These are phyloP conservation scores for Trissolcus brochymenae DNA, from an alignment of 2,888 invertebrate genomes.

Conservation along the genomic window DNA sequence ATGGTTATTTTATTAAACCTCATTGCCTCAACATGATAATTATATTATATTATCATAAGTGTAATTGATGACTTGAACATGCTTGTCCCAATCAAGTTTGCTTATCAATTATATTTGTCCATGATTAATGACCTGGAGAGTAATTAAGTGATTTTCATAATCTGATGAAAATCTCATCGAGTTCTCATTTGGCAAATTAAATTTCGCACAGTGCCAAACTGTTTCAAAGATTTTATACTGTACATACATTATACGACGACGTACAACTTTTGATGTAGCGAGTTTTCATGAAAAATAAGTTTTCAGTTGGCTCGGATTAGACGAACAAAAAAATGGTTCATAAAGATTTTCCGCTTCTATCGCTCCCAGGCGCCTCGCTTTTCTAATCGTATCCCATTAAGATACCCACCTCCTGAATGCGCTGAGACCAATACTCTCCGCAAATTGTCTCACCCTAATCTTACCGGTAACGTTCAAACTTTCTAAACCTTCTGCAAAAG, in stretches of 20 bases:
- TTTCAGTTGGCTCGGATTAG: constrained; percentile 43
- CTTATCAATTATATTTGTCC: constrained; percentile 4
- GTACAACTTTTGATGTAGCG: constrained; percentile 30
- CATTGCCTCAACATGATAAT: constrained; percentile 25
- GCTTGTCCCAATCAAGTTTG: constrained; percentile 9
- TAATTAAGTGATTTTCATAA: constrained; percentile 9
- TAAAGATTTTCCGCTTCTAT: constrained; percentile 65
- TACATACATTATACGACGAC: constrained; percentile 9
- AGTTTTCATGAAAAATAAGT: constrained; percentile 44
- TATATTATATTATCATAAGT: constrained; percentile 17
- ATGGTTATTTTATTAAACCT: constrained; percentile 26
- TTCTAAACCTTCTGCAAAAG: constrained; percentile 66
- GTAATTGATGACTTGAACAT: constrained; percentile 21
- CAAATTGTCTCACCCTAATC: constrained; percentile 72
- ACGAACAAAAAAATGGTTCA: constrained; percentile 68
- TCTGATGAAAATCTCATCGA: neutral
- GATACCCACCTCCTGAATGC: constrained; percentile 66
- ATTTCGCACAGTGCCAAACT: constrained; percentile 1
- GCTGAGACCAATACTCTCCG: constrained; percentile 58
- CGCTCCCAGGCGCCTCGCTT: constrained; percentile 74
- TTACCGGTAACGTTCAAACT: constrained; percentile 68
- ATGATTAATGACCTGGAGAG: neutral
- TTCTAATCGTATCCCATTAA: constrained; percentile 75
- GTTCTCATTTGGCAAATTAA: constrained; percentile 2
- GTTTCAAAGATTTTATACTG: constrained; percentile 12